Conservation (phyloP, 2,113 vertebrate species). For the Garra rufa region DNA sequence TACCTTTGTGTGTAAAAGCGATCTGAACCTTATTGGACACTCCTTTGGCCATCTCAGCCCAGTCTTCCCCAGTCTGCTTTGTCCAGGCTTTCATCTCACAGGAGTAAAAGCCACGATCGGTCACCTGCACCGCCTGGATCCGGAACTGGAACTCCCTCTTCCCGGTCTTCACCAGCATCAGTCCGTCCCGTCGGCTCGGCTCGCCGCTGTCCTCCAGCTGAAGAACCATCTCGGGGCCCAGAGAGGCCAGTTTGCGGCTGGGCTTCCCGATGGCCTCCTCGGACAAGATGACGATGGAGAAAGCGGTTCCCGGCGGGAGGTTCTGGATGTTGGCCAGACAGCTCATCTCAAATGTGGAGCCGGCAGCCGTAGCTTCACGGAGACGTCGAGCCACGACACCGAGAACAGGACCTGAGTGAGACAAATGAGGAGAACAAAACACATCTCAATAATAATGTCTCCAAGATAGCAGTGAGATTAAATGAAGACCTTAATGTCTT, state of each 20-base stretch:
- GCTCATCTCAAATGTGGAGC: conserved; percentile 86
- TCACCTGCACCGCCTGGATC: conserved; percentile 81
- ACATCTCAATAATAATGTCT: not conserved
- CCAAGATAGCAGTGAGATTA: not conserved
- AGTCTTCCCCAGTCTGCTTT: conserved; percentile 76
- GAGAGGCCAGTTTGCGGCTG: conserved; percentile 77
- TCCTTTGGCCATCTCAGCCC: conserved; percentile 77
- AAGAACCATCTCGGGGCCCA: conserved; percentile 80
- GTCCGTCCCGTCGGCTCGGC: conserved; percentile 69
- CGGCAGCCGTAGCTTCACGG: conserved; percentile 77
- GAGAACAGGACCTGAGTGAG: conserved; percentile 51
- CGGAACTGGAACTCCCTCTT: conserved; percentile 83
- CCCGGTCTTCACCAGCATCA: conserved; percentile 82
- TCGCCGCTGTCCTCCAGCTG: conserved; percentile 78
- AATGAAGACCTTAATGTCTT: not conserved
- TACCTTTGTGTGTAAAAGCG: conserved; percentile 83
- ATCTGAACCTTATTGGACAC: conserved; percentile 83
- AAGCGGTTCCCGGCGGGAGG: conserved; percentile 76
- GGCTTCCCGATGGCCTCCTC: conserved; percentile 70
- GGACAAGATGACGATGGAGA: conserved; percentile 79
- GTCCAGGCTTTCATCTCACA: conserved; percentile 85
- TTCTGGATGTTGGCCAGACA: conserved; percentile 82
- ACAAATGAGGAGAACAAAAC: not conserved
- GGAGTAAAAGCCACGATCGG: conserved; percentile 81
- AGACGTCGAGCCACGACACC: conserved; percentile 70